These are phyloP conservation scores for Fratercula arctica DNA, from an alignment of 2,797 vertebrate genomes.

Conservation along the genomic window DNA sequence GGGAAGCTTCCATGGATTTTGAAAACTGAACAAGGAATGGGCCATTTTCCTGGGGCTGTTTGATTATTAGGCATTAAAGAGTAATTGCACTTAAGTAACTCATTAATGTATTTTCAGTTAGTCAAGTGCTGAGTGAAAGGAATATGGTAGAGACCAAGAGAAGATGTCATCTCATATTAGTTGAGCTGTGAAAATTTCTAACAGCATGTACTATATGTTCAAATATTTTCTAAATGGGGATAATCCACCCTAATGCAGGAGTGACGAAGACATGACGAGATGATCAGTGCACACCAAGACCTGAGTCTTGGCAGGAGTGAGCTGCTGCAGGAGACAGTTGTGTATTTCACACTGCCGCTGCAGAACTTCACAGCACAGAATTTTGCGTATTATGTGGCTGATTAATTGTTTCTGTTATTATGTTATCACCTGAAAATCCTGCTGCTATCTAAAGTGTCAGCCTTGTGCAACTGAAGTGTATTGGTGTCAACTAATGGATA, in stretches of 20 bases:
- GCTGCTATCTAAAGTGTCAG: slow-evolving; percentile 23
- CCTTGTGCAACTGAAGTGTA: slow-evolving; percentile 1
- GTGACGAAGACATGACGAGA: neutral
- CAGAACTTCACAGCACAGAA: neutral
- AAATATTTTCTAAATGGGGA: neutral
- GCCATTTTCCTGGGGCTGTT: neutral
- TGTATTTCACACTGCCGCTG: neutral
- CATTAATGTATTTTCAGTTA: neutral
- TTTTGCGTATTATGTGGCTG: slow-evolving; percentile 62
- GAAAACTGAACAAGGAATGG: neutral
- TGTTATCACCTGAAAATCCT: slow-evolving; percentile 19
- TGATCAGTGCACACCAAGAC: neutral
- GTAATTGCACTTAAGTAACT: neutral
- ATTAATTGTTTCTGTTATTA: slow-evolving; percentile 58
- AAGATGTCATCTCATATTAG: fast-evolving
- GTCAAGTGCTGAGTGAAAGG: neutral
- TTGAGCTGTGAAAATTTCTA: neutral
- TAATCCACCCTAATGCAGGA: neutral
- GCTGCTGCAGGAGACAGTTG: neutral
- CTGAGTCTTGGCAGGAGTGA: neutral
- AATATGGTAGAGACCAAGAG: neutral
- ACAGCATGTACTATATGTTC: neutral
- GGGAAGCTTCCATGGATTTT: neutral
- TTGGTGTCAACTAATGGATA: slow-evolving; percentile 20
- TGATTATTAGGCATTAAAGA: neutral